phyloP scores from a whole-genome alignment of 2,113 vertebrate genomes.

The Bubalus kerabau region DNA sequence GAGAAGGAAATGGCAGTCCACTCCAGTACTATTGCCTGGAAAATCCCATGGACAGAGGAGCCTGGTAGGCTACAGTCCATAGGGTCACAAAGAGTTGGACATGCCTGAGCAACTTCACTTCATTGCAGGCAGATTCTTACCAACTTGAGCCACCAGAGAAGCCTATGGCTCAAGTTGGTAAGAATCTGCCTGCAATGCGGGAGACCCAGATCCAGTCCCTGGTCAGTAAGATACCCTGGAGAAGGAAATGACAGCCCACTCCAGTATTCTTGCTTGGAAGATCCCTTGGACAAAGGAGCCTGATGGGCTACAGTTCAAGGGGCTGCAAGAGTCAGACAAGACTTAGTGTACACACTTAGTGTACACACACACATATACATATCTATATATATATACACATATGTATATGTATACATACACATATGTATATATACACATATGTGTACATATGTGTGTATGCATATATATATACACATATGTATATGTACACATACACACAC shows the following conservation, averaged over 20 bases:
- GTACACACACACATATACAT: no score
- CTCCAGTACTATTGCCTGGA: no score
- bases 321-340: not conserved
- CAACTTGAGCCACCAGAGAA: no score
- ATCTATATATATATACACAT: no score
- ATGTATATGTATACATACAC: rapidly evolving
- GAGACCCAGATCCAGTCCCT: not conserved
- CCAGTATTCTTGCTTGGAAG: not conserved
- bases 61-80: no score
- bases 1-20: no score
- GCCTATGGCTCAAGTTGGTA: not conserved
- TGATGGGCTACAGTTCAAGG: not conserved
- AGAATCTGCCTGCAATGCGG: not conserved
- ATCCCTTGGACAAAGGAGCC: not conserved
- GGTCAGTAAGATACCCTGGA: not conserved
- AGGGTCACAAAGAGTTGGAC: no score
- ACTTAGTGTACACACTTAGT: not conserved
- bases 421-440: rapidly evolving
- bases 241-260: not conserved
- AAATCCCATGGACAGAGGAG: no score
- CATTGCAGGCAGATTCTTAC: no score
- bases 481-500: not conserved
- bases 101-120: no score
- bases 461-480: no score
- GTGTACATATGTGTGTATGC: rapidly evolving